phyloP scores from a whole-genome alignment of 1,140 invertebrate genomes.

The Leptinotarsa lineolata region DNA sequence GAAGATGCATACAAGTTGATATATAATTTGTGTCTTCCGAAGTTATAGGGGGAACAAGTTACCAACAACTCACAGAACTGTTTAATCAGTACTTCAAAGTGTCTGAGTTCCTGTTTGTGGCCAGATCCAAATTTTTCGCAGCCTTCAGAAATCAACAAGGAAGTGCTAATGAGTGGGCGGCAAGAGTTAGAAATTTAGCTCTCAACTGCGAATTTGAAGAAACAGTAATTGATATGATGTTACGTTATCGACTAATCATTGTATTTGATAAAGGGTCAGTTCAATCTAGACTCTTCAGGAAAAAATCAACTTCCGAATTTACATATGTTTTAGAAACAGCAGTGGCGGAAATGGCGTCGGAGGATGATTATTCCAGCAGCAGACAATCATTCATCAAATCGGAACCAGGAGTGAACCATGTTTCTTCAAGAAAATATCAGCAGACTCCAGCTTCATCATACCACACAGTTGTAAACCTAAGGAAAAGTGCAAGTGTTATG shows the following conservation, averaged over 20 bases:
- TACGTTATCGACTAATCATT: slow-evolving; percentile 3
- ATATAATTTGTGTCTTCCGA: too few species aligned
- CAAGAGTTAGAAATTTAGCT: slow-evolving; percentile 5
- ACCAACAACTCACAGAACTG: too few species aligned
- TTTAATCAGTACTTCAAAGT: too few species aligned
- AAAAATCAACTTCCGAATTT: slow-evolving; percentile 6
- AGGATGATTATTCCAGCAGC: neutral
- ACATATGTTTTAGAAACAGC: slow-evolving; percentile 15
- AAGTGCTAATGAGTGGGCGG: slow-evolving; percentile 14
- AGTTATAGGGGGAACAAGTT: too few species aligned
- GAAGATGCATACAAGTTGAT: too few species aligned
- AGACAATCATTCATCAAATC: neutral
- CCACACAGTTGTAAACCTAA: too few species aligned
- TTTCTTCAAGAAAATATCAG: too few species aligned
- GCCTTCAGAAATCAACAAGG: neutral
- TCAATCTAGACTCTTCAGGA: slow-evolving; percentile 10
- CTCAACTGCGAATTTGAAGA: slow-evolving; percentile 9
- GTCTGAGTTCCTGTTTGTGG: too few species aligned
- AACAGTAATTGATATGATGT: slow-evolving; percentile 13
- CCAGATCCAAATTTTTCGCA: too few species aligned
- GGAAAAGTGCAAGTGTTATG: too few species aligned
- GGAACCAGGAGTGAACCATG: too few species aligned
- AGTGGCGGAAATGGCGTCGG: slow-evolving; percentile 17
- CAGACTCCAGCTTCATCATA: too few species aligned
- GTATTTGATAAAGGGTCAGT: neutral